Base-by-base conservation (phyloP, 2,888 invertebrate genomes). In the Zygaena filipendulae region DNA sequence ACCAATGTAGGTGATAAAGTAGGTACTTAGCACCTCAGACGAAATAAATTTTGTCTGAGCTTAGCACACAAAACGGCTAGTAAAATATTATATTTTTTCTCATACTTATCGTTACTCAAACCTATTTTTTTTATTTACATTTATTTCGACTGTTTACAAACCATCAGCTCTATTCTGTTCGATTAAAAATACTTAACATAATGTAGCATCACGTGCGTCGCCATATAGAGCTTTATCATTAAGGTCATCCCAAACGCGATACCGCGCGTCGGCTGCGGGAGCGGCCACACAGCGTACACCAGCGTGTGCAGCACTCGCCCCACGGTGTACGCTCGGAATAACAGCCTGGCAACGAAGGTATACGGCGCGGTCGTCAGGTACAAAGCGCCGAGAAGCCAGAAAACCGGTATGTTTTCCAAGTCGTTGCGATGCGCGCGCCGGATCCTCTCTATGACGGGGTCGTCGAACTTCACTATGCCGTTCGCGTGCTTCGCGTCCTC, bases 321-420 rank as follows among this genome's bases (percentile, higher is more conserved):
- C 3, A 61, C 57, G 1, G 87, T 75, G 51, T 81, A 87, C 4
- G 75, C 49, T 13, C 86, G 54, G 52, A 75, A 75, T 21, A 79
- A 51, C 5, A 67, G 37, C 11, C 51, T 55, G 3, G 75, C 71
- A 59, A 57, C 64, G 10, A 54, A 53, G 1, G 42, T 49, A 2
- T 40, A 58, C 0, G 89, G 88, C 1, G 70, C 69, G 0, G 86
- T 87, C 13, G 83, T 67, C 31, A 86, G 49, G 62, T 87, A 90
- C 30, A 85, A 52, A 3, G 83, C 74, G 3, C 82, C 84, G 14
- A 85, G 57, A 8, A 86, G 45, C 54, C 87, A 77, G 52, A 88
- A 90, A 1, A 83, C 74, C 0, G 85, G 79, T 29, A 90, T 87
- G 55, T 88, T 90, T 61, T 89, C 89, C 57, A 89, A 52, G 52